phyloP scores from a whole-genome alignment of 2,797 vertebrate genomes.

The Aldrovandia affinis region DNA sequence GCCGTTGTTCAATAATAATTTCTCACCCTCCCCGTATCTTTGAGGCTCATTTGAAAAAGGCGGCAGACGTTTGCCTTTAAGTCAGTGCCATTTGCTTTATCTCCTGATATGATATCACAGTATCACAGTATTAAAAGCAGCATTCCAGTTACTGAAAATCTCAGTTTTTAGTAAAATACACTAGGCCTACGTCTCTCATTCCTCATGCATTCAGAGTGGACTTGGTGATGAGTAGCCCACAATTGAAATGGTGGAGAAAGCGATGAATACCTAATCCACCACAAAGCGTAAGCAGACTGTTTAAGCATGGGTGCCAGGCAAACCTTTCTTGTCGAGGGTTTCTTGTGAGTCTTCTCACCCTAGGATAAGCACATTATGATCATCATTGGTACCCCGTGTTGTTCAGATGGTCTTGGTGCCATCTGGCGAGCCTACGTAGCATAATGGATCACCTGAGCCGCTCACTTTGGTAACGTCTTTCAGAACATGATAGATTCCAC shows the following conservation, averaged over 20 bases:
- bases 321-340: not conserved
- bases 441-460: not conserved
- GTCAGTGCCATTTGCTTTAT: not conserved
- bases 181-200: not conserved
- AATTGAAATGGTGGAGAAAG: not conserved
- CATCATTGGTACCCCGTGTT: not conserved
- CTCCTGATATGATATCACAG: slow-evolving; percentile 11
- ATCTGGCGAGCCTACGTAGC: not conserved
- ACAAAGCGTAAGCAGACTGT: not conserved
- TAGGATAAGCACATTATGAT: not conserved
- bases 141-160: slow-evolving; percentile 20
- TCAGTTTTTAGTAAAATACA: not conserved
- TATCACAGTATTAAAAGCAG: slow-evolving; percentile 19
- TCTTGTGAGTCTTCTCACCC: not conserved
- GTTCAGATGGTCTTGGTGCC: slow-evolving; percentile 1
- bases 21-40: not conserved
- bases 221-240: slow-evolving; percentile 14
- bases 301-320: not conserved
- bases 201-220: slow-evolving; percentile 16
- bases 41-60: slow-evolving; percentile 3
- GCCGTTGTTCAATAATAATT: not conserved
- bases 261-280: slow-evolving; percentile 12
- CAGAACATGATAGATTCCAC: not conserved
- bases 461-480: not conserved
- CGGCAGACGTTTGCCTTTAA: slow-evolving; percentile 11